These are phyloP conservation scores for Smithornis capensis DNA, from an alignment of 2,113 vertebrate species.

Conservation along the genomic window DNA sequence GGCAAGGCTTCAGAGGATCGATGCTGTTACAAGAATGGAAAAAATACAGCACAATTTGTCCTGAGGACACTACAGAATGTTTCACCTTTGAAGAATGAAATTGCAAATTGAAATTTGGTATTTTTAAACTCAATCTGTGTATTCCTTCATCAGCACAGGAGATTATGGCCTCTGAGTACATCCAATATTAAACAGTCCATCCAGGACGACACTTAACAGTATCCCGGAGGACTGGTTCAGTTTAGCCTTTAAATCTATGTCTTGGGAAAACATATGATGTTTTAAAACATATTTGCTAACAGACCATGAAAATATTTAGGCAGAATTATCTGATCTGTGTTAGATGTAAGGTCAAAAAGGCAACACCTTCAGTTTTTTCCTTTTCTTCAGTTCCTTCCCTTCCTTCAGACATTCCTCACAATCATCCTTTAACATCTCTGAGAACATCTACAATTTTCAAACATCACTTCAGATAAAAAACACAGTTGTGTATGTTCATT, in stretches of 20 bases:
- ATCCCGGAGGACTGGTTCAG: neutral
- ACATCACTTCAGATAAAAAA: neutral
- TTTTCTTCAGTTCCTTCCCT: neutral
- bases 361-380: neutral
- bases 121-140: neutral
- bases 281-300: neutral
- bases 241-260: neutral
- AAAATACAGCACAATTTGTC: neutral
- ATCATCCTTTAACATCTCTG: neutral
- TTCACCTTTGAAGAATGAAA: neutral
- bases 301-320: neutral
- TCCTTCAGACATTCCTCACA: neutral
- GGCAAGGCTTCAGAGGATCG: neutral
- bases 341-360: neutral
- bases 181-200: accelerated
- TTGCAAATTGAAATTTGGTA: neutral
- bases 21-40: neutral
- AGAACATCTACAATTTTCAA: neutral
- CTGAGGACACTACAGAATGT: neutral
- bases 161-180: neutral
- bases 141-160: neutral
- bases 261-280: neutral
- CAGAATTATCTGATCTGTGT: neutral
- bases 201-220: neutral
- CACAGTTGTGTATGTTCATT: neutral